phyloP scores from a whole-genome alignment of 2,113 vertebrate genomes.

The Aepyceros melampus region DNA sequence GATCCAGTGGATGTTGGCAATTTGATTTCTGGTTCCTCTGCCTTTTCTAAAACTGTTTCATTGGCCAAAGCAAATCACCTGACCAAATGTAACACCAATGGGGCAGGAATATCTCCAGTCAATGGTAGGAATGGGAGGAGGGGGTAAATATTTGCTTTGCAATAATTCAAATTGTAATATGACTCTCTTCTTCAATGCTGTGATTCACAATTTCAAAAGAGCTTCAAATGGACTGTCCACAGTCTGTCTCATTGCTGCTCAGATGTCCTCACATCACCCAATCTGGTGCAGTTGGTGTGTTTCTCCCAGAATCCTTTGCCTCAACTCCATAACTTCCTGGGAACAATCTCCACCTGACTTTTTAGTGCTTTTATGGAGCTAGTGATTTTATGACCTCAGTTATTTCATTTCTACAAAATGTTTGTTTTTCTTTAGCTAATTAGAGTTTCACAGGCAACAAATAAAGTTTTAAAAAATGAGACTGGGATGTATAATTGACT shows the following conservation, averaged over 20 bases:
- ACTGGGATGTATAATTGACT: background rate
- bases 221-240: background rate
- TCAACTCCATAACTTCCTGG: background rate
- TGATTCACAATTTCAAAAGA: background rate
- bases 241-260: background rate
- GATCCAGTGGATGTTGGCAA: too few species aligned
- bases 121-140: accelerated
- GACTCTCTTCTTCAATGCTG: background rate
- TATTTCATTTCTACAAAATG: background rate
- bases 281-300: background rate
- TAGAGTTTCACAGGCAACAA: constrained; percentile 53
- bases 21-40: too few species aligned
- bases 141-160: background rate
- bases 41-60: background rate
- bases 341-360: background rate
- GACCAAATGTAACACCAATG: background rate
- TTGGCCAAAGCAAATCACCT: background rate
- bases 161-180: background rate
- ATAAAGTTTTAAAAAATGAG: constrained; percentile 36
- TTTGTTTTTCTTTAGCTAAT: constrained; percentile 57
- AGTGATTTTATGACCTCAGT: background rate
- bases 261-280: background rate
- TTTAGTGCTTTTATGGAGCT: background rate
- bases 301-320: background rate
- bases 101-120: background rate